Base-by-base conservation (phyloP, 53 echinoderm and acorn worm species). In the Echinarachnius parma region DNA sequence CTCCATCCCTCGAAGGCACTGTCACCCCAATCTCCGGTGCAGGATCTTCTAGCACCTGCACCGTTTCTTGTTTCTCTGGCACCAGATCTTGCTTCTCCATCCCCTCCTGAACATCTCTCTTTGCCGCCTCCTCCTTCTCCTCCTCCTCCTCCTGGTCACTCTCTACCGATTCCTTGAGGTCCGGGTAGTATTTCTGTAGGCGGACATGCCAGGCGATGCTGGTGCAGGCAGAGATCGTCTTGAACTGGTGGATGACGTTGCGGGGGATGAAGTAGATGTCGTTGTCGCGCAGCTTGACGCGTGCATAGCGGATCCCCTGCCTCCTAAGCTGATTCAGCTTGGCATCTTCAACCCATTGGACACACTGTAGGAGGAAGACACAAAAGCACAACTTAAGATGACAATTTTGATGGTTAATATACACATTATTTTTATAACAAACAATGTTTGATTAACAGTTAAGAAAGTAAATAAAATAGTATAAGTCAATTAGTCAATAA, bases 251-350 rank as follows among this genome's bases (percentile, higher is more conserved):
- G 46, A 95, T 82, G 14, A 95, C 72, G 48, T 95, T 95, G 21
- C 96, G 84, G 0, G 96, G 96, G 66, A 95, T 95, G 96, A 95
- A 95, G 80, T 95, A 95, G 87, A 95, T 87, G 53, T 95, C 96
- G 60, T 95, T 95, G 66, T 87, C 87, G 7, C 96, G 84, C 26
- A 95, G 87, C 14, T 82, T 65, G 71, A 95, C 87, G 23, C 86
- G 81, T 14, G 96, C 96, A 58, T 87, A 95, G 46, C 84, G 82
- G 65, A 90, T 71, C 9, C 96, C 96, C 37, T 95, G 82, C 14
- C 96, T 47, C 19, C 96, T 78, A 24, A 95, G 70, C 50, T 95
- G 96, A 53, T 95, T 95, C 52, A 95, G 66, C 67, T 95, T 95
- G 59, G 96, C 96, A 69, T 90, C 89, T 50, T 95, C 96, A 14